These are phyloP conservation scores for Arbacia lixula DNA, from an alignment of 53 echinoderm and acorn worm genomes.

Conservation along the genomic window DNA sequence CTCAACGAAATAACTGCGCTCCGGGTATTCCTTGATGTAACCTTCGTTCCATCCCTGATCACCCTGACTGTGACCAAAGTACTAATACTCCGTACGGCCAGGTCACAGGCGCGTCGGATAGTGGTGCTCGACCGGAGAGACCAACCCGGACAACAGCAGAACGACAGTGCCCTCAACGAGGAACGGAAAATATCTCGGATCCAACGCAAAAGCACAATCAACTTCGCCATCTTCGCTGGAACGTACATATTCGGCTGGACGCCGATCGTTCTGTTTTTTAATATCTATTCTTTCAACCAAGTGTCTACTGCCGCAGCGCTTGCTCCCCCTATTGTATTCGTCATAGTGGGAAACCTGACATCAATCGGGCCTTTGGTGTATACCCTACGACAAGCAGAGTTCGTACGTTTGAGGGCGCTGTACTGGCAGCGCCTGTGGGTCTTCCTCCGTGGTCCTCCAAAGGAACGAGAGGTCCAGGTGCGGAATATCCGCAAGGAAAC, in stretches of 20 bases:
- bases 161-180: not conserved
- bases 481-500: too few species aligned
- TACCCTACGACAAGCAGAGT: constrained; percentile 22
- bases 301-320: too few species aligned
- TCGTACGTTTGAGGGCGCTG: constrained; percentile 1
- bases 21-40: not conserved
- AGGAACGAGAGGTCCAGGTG: too few species aligned
- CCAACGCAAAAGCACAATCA: constrained; percentile 25
- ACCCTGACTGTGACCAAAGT: constrained; percentile 3
- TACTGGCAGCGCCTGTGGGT: not conserved
- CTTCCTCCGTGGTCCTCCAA: too few species aligned
- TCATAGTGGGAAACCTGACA: not conserved
- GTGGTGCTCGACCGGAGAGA: not conserved
- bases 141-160: not conserved
- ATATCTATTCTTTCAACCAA: not conserved
- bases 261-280: not conserved
- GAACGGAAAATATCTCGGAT: not conserved
- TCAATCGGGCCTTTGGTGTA: constrained; percentile 28
- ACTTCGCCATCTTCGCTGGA: constrained; percentile 3
- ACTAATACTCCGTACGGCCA: constrained; percentile 7
- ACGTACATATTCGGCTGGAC: constrained; percentile 24
- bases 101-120: not conserved
- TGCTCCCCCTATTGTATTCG: not conserved
- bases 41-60: constrained; percentile 1
- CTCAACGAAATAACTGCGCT: not conserved